Percentiles rank a stretch among this genome's conserved stretches.
Evolutionary conservation across 2,113 vertebrate genomes (phyloP).

Genomic region (Microcebus tavaratra): DNA sequence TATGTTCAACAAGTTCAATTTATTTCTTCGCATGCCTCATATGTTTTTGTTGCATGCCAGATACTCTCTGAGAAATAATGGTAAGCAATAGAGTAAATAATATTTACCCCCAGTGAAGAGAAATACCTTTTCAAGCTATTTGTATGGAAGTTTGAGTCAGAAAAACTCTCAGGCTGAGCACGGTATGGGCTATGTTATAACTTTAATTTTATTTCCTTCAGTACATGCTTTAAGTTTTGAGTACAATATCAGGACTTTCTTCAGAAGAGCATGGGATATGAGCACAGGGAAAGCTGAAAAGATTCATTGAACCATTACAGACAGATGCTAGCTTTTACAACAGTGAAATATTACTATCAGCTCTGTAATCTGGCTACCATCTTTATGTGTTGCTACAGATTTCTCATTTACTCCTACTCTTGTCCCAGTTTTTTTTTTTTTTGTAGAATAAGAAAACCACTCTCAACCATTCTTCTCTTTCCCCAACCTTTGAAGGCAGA

Average conservation of each 20-base stretch:
- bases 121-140: neutral
- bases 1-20: neutral
- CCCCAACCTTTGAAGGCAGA: neutral
- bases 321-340: neutral
- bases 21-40: neutral
- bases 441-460: neutral
- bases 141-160: neutral
- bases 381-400: neutral
- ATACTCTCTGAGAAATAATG: neutral
- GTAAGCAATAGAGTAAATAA: neutral
- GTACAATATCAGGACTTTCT: neutral
- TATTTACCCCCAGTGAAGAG: neutral
- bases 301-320: neutral
- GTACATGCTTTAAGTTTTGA: neutral
- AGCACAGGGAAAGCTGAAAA: neutral
- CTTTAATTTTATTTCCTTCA: neutral
- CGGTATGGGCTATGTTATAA: neutral
- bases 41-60: neutral
- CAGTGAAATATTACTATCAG: neutral
- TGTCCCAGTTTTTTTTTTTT: neutral
- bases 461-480: neutral
- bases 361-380: neutral
- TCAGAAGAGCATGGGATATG: neutral
- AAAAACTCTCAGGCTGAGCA: neutral
- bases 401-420: neutral